phyloP scores from a whole-genome alignment of 2,888 invertebrate species.

The Microplitis deprimator region DNA sequence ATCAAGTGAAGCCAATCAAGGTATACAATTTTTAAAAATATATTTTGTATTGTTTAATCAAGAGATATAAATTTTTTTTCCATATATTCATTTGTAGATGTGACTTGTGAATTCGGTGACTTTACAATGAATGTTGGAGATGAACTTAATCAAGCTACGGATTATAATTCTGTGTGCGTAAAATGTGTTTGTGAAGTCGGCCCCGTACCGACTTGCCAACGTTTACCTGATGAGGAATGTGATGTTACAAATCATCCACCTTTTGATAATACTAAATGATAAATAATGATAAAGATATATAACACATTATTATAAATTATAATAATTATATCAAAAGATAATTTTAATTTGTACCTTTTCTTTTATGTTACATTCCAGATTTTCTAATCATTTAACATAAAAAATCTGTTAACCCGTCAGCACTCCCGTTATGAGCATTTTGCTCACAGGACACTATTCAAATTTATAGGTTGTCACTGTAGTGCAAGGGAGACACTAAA shows the following conservation, averaged over 20 bases:
- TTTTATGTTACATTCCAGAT: too few relatives aligned
- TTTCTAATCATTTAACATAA: too few relatives aligned
- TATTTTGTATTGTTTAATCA: not conserved
- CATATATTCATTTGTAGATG: slow-evolving; percentile 18
- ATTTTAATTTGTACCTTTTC: too few relatives aligned
- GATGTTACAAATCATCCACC: slow-evolving; percentile 34
- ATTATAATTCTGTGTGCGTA: slow-evolving; percentile 39
- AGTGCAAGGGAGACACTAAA: too few relatives aligned
- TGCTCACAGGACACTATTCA: too few relatives aligned
- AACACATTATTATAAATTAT: too few relatives aligned
- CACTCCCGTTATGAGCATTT: too few relatives aligned
- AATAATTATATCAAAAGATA: too few relatives aligned
- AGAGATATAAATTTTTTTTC: not conserved
- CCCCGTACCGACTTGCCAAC: slow-evolving; percentile 50
- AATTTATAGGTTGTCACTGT: too few relatives aligned
- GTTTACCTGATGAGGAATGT: slow-evolving; percentile 39
- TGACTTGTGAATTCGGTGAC: slow-evolving; percentile 49
- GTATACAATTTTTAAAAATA: not conserved
- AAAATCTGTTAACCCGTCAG: too few relatives aligned
- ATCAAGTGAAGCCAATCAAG: not conserved
- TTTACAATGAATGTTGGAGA: slow-evolving; percentile 49
- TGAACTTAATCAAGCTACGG: slow-evolving; percentile 41
- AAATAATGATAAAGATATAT: too few relatives aligned
- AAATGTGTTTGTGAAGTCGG: slow-evolving; percentile 54
- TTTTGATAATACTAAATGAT: not conserved